Evolutionary conservation across 2,113 vertebrate genomes (phyloP).

Genomic region (Leptobrachium leishanense): DNA sequence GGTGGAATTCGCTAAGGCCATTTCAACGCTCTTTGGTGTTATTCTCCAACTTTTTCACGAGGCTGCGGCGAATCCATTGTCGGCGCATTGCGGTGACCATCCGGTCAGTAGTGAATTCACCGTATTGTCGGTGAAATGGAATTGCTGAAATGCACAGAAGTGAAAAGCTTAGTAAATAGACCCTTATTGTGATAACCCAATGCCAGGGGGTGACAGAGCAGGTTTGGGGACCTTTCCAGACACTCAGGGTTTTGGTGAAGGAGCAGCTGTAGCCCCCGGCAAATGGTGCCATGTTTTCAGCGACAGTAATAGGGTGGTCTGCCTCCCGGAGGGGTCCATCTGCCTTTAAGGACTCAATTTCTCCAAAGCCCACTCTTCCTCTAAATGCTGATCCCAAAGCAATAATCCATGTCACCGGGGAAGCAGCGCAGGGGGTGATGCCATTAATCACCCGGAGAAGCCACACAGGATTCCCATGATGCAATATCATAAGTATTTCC

Average conservation of each 20-base stretch:
- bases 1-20: too few species aligned
- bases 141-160: too few species aligned
- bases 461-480: neutral
- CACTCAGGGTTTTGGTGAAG: neutral
- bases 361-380: neutral
- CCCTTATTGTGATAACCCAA: neutral
- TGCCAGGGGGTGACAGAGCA: neutral
- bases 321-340: constrained; percentile 20
- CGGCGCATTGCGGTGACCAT: too few species aligned
- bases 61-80: neutral
- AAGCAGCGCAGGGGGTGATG: neutral
- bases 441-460: neutral
- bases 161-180: too few species aligned
- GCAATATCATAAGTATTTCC: constrained; percentile 1
- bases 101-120: too few species aligned
- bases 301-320: neutral
- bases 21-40: too few species aligned
- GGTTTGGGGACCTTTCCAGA: neutral
- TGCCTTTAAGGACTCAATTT: neutral
- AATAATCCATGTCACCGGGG: neutral
- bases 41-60: too few species aligned
- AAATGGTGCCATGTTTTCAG: neutral
- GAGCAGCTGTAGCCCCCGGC: constrained; percentile 20
- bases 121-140: too few species aligned
- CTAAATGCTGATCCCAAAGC: neutral